phyloP scores from a whole-genome alignment of 1,140 invertebrate genomes.

The Thalassaphorura encarpata region DNA sequence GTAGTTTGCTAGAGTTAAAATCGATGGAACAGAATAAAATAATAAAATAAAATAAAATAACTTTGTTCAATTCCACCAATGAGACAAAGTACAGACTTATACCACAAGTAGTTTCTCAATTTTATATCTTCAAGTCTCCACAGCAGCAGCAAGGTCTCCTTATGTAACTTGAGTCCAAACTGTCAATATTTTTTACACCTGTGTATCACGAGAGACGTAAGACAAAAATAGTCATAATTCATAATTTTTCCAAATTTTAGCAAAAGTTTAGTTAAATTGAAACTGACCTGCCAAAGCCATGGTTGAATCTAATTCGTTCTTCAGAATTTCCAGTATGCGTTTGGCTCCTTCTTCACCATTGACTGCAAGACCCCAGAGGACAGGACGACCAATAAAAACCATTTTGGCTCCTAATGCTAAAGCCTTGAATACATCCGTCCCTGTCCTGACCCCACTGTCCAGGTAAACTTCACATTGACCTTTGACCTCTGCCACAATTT shows the following conservation, averaged over 20 bases:
- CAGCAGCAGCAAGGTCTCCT: too few species aligned
- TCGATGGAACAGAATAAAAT: too few species aligned
- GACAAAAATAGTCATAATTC: not conserved
- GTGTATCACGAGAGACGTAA: conserved; percentile 8
- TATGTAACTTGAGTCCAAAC: too few species aligned
- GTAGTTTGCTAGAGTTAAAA: too few species aligned
- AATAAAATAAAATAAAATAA: too few species aligned
- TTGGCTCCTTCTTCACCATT: conserved; percentile 67
- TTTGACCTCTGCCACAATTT: conserved; percentile 36
- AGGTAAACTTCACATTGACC: conserved; percentile 60
- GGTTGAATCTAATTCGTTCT: conserved; percentile 63
- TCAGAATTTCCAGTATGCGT: conserved; percentile 59
- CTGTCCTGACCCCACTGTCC: conserved; percentile 75
- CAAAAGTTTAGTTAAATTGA: too few species aligned
- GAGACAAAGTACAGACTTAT: too few species aligned
- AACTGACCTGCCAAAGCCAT: conserved; percentile 71
- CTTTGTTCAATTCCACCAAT: too few species aligned
- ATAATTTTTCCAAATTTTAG: too few species aligned
- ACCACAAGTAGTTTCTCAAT: too few species aligned
- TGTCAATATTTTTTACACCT: too few species aligned
- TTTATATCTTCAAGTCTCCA: too few species aligned
- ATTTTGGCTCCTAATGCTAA: conserved; percentile 80
- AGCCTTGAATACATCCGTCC: conserved; percentile 84
- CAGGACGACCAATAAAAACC: conserved; percentile 78
- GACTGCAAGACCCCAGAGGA: conserved; percentile 76